These are phyloP conservation scores for Microcebus tavaratra DNA, from an alignment of 2,113 vertebrate species.

Conservation along the genomic window DNA sequence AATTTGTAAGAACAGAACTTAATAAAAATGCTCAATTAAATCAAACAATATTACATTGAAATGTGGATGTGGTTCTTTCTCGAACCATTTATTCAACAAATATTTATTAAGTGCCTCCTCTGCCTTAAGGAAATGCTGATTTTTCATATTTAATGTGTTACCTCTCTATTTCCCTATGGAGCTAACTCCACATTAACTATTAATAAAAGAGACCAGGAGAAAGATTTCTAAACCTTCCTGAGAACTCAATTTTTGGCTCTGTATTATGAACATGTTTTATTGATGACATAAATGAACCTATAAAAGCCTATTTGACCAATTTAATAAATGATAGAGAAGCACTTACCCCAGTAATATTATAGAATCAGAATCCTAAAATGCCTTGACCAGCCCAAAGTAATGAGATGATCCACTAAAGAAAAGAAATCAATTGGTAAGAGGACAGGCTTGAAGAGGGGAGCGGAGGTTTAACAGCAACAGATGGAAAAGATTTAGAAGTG, in stretches of 20 bases:
- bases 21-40: background rate
- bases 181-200: background rate
- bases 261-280: slow-evolving; percentile 3
- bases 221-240: background rate
- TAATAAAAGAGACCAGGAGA: background rate
- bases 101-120: background rate
- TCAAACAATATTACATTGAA: background rate
- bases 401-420: background rate
- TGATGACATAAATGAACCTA: background rate
- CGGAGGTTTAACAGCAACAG: background rate
- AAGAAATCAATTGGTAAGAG: background rate
- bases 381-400: background rate
- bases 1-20: background rate
- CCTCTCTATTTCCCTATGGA: background rate
- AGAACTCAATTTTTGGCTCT: background rate
- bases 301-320: background rate
- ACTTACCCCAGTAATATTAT: background rate
- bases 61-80: background rate
- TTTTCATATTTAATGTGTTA: background rate
- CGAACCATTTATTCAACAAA: background rate
- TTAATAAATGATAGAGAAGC: background rate
- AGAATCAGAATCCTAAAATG: background rate
- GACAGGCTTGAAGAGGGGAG: background rate
- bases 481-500: background rate
- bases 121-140: background rate